Base-by-base conservation (phyloP, 2,888 invertebrate species). In the Siphonodentalium dalli region DNA sequence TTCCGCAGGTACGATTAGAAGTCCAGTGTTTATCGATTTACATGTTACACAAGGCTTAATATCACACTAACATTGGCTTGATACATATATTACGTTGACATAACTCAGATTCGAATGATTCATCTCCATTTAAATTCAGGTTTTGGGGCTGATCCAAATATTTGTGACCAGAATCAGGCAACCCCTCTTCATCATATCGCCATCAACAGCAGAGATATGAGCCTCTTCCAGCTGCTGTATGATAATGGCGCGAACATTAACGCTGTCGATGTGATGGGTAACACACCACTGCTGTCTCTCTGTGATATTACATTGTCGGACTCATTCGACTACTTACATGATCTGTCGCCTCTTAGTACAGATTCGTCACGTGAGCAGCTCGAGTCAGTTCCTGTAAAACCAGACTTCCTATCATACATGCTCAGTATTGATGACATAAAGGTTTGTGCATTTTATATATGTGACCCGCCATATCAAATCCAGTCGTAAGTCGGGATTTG, bases 201-300 rank as follows among this genome's bases (percentile, higher is more conserved):
- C 11, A 63, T 71, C 21, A 61, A 44, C 27, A 71, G 75, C 48
- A 56, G 63, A 20, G 72, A 75, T 41, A 49, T 66, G 2, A 51
- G 68, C 11, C 50, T 77, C 23, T 47, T 72, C 13, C 54, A 63
- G 29, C 55, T 75, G 13, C 58, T 77, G 5, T 66, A 63, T 62
- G 72, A 74, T 15, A 71, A 69, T 51, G 75, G 74, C 6, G 72
- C 71, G n/a, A 63, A 67, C 41, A 43, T 74, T 3, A 73, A 70
- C 45, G 64, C 67, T 9, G 38, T 56, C 23, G 74, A 75, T 45
- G 27, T 48, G 26, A 47, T 61, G 9, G 71, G 72, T 1, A 75
- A 72, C 54, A 69, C 75, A 3, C 75, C 77, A 2, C 58, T 77
- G 15, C 42, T 71, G 24, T 61, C 73, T 0, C 54, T 77, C 39